Base-by-base conservation (phyloP, 2,113 vertebrate species). In the Pituophis catenifer region DNA sequence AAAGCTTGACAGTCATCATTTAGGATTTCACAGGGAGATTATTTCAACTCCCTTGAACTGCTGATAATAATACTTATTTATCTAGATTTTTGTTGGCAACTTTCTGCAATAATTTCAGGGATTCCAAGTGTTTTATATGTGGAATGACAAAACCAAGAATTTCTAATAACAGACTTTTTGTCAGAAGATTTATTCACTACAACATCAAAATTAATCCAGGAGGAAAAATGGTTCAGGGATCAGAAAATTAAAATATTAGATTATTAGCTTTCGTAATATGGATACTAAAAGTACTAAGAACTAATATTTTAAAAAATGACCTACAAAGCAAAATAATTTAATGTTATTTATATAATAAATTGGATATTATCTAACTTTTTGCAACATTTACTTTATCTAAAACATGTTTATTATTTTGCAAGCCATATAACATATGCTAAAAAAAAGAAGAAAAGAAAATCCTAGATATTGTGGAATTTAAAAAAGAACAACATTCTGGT, bases 401-500 rank as follows among this genome's bases (percentile, higher is more conserved):
- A 54, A 15, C 44, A 3, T 85, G 1, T 65, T 87, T 81, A 0
- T 0, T 0, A 92, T 38, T 65, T 52, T 94, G n/a, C 4, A 17
- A 87, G 17, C 13, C 26, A 94, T 62, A 57, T 92, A 88, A 24
- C 85, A 38, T 44, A 81, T 81, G 8, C 75, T 81, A 86, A 90
- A 86, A 24, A 24, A 21, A 0, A 88, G 53, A 75, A 48, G 5
- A 94, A 96, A 75, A 50, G 1, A 89, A 38, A 91, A 23, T 1
- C 70, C 92, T 93, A 89, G 55, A 52, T 0, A 86, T 53, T 89
- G n/a, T 89, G 62, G 86, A 94, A 26, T 90, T 93, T 90, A 55
- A 33, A 85, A 89, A 81, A 88, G 6, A 50, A 2, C 58, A 33
- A 38, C 33, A 81, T 81, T 75, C 11, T 90, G 88, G 54, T 86